Conservation (phyloP, 2,797 vertebrate species). For the Nyctalus aviator region DNA sequence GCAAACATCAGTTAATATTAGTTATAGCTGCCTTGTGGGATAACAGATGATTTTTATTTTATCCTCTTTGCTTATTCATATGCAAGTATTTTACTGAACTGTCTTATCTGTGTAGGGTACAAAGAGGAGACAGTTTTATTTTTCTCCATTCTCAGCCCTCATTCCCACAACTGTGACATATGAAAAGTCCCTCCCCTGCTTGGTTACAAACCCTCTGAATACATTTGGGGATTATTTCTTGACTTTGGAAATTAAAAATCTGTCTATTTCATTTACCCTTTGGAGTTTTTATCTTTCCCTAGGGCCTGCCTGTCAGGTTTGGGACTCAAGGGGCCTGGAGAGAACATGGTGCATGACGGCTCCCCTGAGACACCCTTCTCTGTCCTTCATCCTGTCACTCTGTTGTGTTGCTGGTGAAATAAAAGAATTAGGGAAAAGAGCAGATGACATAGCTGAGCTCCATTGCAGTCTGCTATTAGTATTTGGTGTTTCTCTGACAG, state of each 20-base stretch:
- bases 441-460: not conserved
- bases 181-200: constrained; percentile 37
- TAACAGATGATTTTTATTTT: constrained; percentile 76
- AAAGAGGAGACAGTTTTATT: constrained; percentile 64
- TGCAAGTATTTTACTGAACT: constrained; percentile 67
- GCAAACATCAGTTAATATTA: constrained; percentile 62
- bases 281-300: not conserved
- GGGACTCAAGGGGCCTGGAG: not conserved
- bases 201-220: constrained; percentile 33
- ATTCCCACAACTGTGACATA: not conserved
- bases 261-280: constrained; percentile 20
- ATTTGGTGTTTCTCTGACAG: not conserved
- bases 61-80: constrained; percentile 66
- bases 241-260: constrained; percentile 50
- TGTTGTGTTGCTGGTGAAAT: not conserved
- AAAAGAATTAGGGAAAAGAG: not conserved
- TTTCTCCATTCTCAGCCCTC: constrained; percentile 42
- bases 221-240: constrained; percentile 48
- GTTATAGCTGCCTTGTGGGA: constrained; percentile 59
- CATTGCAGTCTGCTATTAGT: not conserved
- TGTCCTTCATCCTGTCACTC: not conserved
- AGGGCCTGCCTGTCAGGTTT: not conserved
- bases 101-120: constrained; percentile 54
- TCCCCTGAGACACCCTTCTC: not conserved
- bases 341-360: not conserved